These are phyloP conservation scores for Meriones unguiculatus DNA, from an alignment of 2,113 vertebrate species.

Conservation along the genomic window DNA sequence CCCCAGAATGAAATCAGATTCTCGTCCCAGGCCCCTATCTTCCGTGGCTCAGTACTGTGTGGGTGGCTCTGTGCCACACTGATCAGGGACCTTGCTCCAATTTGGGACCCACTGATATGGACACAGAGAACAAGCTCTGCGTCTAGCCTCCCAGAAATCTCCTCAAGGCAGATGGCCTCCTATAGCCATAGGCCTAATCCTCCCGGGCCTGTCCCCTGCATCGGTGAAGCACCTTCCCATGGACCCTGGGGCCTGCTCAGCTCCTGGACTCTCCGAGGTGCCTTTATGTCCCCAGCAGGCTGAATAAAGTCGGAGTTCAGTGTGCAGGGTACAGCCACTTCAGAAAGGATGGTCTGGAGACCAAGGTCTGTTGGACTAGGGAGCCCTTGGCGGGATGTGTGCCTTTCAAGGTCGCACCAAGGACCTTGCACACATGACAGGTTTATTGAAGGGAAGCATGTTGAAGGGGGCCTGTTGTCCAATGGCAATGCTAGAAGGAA, in stretches of 20 bases:
- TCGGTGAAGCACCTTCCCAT: neutral
- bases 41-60: rapidly evolving
- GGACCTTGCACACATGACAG: neutral
- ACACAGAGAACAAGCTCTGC: rapidly evolving
- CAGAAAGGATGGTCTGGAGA: neutral
- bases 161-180: neutral
- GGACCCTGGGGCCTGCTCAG: neutral
- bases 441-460: neutral
- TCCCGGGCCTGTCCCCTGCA: too few species aligned
- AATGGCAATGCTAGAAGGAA: neutral
- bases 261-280: neutral
- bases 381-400: neutral
- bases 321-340: rapidly evolving
- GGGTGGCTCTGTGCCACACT: rapidly evolving
- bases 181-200: neutral
- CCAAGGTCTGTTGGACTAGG: neutral
- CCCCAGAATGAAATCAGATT: neutral
- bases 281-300: rapidly evolving
- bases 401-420: constrained; percentile 48
- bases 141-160: neutral
- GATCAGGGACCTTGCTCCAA: rapidly evolving
- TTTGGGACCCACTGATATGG: neutral
- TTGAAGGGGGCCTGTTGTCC: neutral
- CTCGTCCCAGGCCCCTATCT: neutral
- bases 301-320: rapidly evolving